phyloP scores from a whole-genome alignment of 2,797 vertebrate species.

The Sebastes nivosus region DNA sequence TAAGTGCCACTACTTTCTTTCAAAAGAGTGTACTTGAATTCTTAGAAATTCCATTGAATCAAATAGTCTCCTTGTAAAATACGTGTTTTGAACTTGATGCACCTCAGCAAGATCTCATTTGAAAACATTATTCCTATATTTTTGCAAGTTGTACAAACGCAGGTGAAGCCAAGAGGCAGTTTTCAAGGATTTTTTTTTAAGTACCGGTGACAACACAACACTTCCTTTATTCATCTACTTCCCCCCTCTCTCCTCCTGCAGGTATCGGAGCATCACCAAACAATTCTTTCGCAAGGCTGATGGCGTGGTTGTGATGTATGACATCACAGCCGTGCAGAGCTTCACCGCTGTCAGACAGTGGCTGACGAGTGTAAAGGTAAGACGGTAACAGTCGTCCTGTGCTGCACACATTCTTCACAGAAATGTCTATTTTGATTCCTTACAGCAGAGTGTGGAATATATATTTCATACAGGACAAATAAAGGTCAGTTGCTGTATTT shows the following conservation, averaged over 20 bases:
- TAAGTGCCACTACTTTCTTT: neutral
- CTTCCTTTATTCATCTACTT: neutral
- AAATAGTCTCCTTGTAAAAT: neutral
- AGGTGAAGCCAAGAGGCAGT: neutral
- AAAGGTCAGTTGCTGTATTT: neutral
- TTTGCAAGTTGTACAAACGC: neutral
- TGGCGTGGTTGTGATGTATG: constrained; percentile 92
- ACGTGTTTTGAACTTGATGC: neutral
- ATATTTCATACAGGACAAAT: neutral
- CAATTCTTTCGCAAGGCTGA: constrained; percentile 97
- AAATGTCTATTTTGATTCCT: neutral
- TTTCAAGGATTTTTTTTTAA: neutral
- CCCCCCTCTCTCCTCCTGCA: constrained; percentile 48
- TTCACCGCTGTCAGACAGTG: constrained; percentile 91
- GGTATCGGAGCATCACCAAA: constrained; percentile 95
- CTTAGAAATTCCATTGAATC: neutral
- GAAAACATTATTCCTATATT: neutral
- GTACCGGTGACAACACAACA: neutral
- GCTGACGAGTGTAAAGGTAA: constrained; percentile 91
- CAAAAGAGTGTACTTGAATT: neutral
- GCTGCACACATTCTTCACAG: neutral
- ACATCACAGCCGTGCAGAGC: constrained; percentile 87
- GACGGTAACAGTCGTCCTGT: neutral
- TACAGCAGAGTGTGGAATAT: neutral
- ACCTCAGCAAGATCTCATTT: neutral